phyloP scores from a whole-genome alignment of 2,888 invertebrate genomes.

The Prionchulus punctatus region DNA sequence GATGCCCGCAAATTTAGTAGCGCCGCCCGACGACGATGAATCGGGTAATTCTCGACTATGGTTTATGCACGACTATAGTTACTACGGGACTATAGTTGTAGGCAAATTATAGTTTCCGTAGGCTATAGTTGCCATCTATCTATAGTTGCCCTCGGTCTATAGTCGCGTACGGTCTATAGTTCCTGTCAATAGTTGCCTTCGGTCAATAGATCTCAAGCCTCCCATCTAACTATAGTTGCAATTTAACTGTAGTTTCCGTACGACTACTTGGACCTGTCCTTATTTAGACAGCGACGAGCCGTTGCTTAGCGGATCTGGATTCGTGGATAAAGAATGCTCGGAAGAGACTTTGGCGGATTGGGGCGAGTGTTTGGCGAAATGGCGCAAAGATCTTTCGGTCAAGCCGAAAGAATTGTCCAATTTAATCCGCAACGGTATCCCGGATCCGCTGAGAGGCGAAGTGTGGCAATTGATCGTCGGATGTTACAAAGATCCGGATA shows the following conservation, averaged over 20 bases:
- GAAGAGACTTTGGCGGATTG: conserved; percentile 45
- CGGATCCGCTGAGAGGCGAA: conserved; percentile 85
- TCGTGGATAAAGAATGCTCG: conserved; percentile 90
- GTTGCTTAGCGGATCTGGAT: conserved; percentile 77
- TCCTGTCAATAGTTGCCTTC: no score
- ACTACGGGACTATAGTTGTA: no score
- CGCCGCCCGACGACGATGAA: conserved; percentile 31
- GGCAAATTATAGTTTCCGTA: no score
- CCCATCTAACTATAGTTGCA: no score
- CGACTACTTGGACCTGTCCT: background rate
- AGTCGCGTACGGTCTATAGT: no score
- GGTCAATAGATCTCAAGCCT: no score
- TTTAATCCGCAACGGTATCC: conserved; percentile 68
- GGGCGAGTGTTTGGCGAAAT: conserved; percentile 20
- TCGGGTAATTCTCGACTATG: no score
- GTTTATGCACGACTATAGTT: no score
- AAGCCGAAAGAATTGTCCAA: conserved; percentile 63
- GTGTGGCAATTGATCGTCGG: conserved; percentile 91
- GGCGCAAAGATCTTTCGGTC: conserved; percentile 33
- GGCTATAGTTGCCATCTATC: no score
- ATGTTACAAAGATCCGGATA: conserved; percentile 54
- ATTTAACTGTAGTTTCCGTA: background rate
- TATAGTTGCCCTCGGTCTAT: no score
- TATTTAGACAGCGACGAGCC: conserved; percentile 52
- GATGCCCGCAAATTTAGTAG: conserved; percentile 29